Base-by-base conservation (phyloP, 2,797 vertebrate genomes). In the Hephaestus fuliginosus region DNA sequence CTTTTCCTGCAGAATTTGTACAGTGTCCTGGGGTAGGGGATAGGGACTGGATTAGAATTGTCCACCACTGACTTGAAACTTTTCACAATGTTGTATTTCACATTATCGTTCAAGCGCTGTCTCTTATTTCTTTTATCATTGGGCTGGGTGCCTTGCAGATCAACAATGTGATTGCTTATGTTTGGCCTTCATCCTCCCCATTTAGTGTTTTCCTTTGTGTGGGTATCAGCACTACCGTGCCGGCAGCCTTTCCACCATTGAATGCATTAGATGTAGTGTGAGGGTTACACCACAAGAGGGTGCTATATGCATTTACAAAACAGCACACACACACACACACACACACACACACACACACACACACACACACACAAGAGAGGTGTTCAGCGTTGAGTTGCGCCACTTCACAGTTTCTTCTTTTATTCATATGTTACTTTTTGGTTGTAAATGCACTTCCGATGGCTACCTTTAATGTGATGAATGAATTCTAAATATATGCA, bases 281-380 rank as follows among this genome's bases (percentile, higher is more conserved):
- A 39, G 33, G 9, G 30, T 46, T 9, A 6, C 3, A 18, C 87
- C 94, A 92, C 86, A 36, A 91, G 94, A 88, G 87, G 91, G 91
- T 9, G 84, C 84, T 75, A 67, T 15, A 67, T 79, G 72, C 80
- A 71, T 86, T 79, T 57, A 33, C 71, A 70, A 88, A 81, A 70
- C 25, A 25, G 46, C 25, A 25, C 25, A 25, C 25, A 25, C 25
- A 25, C 25, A 25, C 25, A 25, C 25, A 25, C 25, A 25, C 25
- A 25, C 25, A 25, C 25, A 25, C 25, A 25, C 25, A 25, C 25
- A 25, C 25, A 25, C 25, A 25, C 25, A 25, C 25, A 25, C 25
- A 25, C 25, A 25, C 44, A 57, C 25, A 64, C 5, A 39, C 14
- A 9, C 30, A 9, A 14, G 28, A 74, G 56, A 48, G 44, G 28